phyloP scores from a whole-genome alignment of 1,140 invertebrate species.

The Tyrophagus putrescentiae region DNA sequence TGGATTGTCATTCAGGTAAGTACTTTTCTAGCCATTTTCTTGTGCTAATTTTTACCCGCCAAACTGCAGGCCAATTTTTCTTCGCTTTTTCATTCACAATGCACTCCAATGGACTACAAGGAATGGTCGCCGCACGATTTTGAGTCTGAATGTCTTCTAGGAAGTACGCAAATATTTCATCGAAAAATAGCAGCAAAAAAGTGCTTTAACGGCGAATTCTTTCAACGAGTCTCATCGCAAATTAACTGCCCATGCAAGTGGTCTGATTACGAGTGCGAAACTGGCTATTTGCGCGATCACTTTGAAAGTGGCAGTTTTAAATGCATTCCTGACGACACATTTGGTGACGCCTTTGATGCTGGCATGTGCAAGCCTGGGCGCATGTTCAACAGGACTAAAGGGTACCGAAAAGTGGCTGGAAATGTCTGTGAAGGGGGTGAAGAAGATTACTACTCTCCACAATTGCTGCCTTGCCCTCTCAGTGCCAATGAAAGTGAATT shows the following conservation, averaged over 20 bases:
- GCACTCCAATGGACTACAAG: conserved; percentile 57
- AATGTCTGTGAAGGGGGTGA: conserved; percentile 56
- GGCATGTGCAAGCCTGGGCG: not conserved
- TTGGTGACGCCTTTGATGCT: not conserved
- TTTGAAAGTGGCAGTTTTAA: not conserved
- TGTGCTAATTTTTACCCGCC: conserved; percentile 27
- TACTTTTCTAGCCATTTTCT: conserved; percentile 31
- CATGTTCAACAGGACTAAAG: conserved; percentile 52
- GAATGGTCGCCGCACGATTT: conserved; percentile 53
- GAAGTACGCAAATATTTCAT: conserved; percentile 55
- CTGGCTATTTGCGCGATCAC: conserved; percentile 1
- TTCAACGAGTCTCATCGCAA: conserved; percentile 48
- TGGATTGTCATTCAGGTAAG: conserved; percentile 78
- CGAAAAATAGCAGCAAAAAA: conserved; percentile 49
- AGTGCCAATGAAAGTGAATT: conserved; percentile 51
- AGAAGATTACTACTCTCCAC: conserved; percentile 51
- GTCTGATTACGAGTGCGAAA: conserved; percentile 66
- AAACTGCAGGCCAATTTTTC: conserved; percentile 28
- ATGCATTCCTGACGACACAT: not conserved
- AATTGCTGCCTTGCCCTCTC: conserved; percentile 44
- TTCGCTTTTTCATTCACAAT: conserved; percentile 14
- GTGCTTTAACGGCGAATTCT: conserved; percentile 64
- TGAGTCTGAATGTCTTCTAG: conserved; percentile 48
- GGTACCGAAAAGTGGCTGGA: conserved; percentile 63
- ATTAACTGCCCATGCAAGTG: conserved; percentile 58